phyloP scores from a whole-genome alignment of 2,113 vertebrate species.

The Xyrauchen texanus region DNA sequence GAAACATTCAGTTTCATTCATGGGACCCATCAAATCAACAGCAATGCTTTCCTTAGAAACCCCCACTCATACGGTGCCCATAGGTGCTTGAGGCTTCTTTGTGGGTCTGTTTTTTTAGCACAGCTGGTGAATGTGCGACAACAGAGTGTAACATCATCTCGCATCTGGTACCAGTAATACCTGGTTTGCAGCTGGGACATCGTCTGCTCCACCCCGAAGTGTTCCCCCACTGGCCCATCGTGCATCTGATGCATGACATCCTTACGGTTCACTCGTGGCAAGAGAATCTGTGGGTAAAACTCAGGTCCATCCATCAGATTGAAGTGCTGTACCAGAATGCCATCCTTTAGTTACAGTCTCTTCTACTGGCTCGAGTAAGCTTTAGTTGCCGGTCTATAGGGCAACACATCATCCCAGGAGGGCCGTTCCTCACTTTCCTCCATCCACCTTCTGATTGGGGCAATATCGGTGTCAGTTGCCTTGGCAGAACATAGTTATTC shows the following conservation, averaged over 20 bases:
- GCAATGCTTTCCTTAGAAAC: slow-evolving; percentile 36
- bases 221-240: slow-evolving; percentile 22
- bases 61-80: slow-evolving; percentile 31
- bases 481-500: slow-evolving; percentile 36
- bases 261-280: neutral
- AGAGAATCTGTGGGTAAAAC: slow-evolving; percentile 28
- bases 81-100: slow-evolving; percentile 20
- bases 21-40: slow-evolving; percentile 46
- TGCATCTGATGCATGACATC: slow-evolving; percentile 31
- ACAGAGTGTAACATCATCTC: slow-evolving; percentile 21
- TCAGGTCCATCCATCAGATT: neutral
- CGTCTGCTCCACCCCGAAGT: slow-evolving; percentile 15
- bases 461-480: slow-evolving; percentile 23
- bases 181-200: neutral
- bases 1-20: slow-evolving; percentile 28
- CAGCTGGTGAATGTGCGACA: slow-evolving; percentile 38
- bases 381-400: slow-evolving; percentile 9
- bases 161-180: slow-evolving; percentile 39
- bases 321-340: neutral
- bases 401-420: slow-evolving; percentile 16
- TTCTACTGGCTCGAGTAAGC: slow-evolving; percentile 26
- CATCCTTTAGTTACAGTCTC: neutral
- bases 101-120: neutral
- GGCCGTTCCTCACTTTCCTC: neutral
- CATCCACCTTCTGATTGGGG: slow-evolving; percentile 36